These are phyloP conservation scores for Baccha elongata DNA, from an alignment of 2,888 invertebrate genomes.

Conservation along the genomic window DNA sequence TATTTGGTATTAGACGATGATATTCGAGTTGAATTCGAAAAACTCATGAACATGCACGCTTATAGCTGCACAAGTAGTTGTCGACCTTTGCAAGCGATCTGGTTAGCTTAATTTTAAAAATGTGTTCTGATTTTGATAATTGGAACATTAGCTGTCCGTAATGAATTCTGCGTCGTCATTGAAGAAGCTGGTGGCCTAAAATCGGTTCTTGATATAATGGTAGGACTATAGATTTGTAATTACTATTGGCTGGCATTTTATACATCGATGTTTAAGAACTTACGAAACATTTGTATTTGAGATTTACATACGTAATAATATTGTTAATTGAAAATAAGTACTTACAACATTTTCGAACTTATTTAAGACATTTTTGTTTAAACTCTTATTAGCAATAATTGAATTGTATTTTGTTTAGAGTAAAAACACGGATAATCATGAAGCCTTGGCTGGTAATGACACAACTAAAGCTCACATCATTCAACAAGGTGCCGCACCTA, in stretches of 20 bases:
- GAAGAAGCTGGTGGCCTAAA: conserved; percentile 89
- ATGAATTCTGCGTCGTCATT: conserved; percentile 93
- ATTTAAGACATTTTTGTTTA: not conserved
- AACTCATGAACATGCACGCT: conserved; percentile 91
- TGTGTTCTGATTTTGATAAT: conserved; percentile 91
- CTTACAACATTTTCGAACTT: no score
- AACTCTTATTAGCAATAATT: not conserved
- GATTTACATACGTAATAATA: not conserved
- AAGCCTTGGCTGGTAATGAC: conserved; percentile 92
- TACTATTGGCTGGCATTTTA: no score
- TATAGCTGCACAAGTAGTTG: conserved; percentile 88
- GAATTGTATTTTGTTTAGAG: conserved; percentile 57
- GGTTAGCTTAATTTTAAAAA: not conserved
- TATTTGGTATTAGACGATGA: conserved; percentile 93
- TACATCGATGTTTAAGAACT: no score
- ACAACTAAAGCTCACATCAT: conserved; percentile 90
- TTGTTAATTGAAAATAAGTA: no score
- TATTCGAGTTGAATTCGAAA: conserved; percentile 92
- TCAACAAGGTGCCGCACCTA: conserved; percentile 87
- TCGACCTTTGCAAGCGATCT: conserved; percentile 85
- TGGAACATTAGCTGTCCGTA: conserved; percentile 89
- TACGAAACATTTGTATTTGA: no score
- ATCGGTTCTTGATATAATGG: conserved; percentile 87
- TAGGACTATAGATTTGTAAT: conserved; percentile 76
- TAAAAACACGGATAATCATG: conserved; percentile 78